Evolutionary conservation across 64 coral and sea anemone genomes (phyloP).

Genomic region (Acropora tenuis): DNA sequence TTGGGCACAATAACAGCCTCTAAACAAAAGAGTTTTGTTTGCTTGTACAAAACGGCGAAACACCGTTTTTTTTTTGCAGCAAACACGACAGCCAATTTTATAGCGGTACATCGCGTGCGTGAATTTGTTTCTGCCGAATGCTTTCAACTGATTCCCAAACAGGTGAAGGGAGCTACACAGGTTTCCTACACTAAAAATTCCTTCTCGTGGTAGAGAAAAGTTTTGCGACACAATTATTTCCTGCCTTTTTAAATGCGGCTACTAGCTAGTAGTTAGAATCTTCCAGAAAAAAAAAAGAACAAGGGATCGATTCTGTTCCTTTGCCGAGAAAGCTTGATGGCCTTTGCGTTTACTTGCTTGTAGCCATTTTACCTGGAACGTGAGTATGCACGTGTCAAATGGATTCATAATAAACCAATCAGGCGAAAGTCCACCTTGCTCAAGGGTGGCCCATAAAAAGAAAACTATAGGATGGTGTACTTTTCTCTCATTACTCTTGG

Average conservation of each 20-base stretch:
- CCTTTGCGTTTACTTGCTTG: too few relatives aligned
- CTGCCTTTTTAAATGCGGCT: neutral
- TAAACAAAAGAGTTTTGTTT: neutral
- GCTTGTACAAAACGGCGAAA: neutral
- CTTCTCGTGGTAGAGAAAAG: neutral
- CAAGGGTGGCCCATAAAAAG: neutral
- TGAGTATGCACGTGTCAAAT: too few relatives aligned
- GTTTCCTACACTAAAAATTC: neutral
- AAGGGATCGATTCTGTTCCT: neutral
- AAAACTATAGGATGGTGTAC: conserved; percentile 30
- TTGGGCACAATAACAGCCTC: neutral
- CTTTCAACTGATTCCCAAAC: neutral
- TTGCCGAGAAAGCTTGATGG: neutral
- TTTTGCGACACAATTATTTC: neutral
- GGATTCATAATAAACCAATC: too few relatives aligned
- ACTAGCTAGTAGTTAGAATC: neutral
- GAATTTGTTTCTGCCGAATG: neutral
- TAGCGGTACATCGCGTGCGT: neutral
- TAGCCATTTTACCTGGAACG: too few relatives aligned
- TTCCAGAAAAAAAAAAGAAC: neutral
- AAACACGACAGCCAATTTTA: neutral
- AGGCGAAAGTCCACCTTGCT: too few relatives aligned
- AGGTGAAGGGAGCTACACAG: neutral
- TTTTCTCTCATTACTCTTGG: conserved; percentile 25
- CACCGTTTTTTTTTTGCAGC: neutral